These are phyloP conservation scores for Phyllotreta cruciferae DNA, from an alignment of 2,888 invertebrate genomes.

Conservation along the genomic window DNA sequence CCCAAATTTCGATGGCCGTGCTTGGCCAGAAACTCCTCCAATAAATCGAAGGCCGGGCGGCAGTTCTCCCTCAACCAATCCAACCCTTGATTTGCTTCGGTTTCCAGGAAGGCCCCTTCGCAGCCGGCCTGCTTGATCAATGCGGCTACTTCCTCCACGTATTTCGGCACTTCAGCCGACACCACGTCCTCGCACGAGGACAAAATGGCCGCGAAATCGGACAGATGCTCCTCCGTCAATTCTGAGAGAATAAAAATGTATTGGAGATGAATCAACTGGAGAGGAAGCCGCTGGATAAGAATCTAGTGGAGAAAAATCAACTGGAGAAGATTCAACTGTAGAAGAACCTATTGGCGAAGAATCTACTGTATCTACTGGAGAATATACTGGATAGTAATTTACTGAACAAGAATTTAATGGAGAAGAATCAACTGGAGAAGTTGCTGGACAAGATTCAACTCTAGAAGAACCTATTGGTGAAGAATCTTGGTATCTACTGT, in stretches of 20 bases:
- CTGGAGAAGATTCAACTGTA: too few relatives aligned
- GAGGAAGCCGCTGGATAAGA: too few relatives aligned
- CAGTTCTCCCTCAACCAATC: conserved; percentile 68
- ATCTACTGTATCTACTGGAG: too few relatives aligned
- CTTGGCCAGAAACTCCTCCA: conserved; percentile 67
- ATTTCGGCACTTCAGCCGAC: conserved; percentile 73
- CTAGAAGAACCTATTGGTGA: too few relatives aligned
- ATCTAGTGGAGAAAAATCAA: too few relatives aligned
- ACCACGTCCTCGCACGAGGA: conserved; percentile 73
- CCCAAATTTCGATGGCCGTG: conserved; percentile 76
- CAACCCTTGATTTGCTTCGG: conserved; percentile 62
- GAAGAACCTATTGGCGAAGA: too few relatives aligned
- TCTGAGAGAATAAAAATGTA: conserved; percentile 37
- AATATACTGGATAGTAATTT: too few relatives aligned
- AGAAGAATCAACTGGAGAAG: neutral
- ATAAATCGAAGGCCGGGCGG: conserved; percentile 59
- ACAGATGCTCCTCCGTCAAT: conserved; percentile 68
- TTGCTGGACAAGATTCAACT: too few relatives aligned
- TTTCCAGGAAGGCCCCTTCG: conserved; percentile 61
- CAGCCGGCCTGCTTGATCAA: conserved; percentile 50
- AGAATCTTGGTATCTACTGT: too few relatives aligned
- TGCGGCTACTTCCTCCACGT: conserved; percentile 51
- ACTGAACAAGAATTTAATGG: too few relatives aligned
- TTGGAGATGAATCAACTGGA: too few relatives aligned
- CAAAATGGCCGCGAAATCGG: conserved; percentile 73